Evolutionary conservation across 2,888 invertebrate species (phyloP).

Genomic region (Acleris laterana): DNA sequence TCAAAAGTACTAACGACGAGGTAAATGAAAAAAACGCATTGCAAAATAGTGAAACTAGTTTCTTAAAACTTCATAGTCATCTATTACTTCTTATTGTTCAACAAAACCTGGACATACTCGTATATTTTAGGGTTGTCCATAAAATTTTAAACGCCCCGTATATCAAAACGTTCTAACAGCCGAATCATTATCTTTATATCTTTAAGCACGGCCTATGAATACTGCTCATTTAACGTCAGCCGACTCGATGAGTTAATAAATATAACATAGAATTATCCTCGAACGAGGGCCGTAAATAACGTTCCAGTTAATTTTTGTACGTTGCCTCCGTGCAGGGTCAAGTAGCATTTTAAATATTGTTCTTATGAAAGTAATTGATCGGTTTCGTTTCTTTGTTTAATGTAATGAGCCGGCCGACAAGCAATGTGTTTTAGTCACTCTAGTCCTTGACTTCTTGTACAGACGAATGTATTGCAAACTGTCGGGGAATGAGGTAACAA

Average conservation of each 20-base stretch:
- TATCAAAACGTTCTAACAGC: too few relatives aligned
- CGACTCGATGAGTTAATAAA: slow-evolving; percentile 66
- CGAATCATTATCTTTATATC: too few relatives aligned
- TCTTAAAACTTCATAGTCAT: too few relatives aligned
- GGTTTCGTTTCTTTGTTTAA: slow-evolving; percentile 64
- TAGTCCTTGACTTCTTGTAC: slow-evolving; percentile 49
- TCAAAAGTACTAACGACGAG: too few relatives aligned
- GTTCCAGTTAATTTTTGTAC: slow-evolving; percentile 68
- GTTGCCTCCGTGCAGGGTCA: slow-evolving; percentile 65
- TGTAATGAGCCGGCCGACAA: slow-evolving; percentile 53
- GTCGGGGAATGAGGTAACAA: slow-evolving; percentile 6
- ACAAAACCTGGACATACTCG: too few relatives aligned
- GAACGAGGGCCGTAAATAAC: slow-evolving; percentile 64
- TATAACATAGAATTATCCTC: slow-evolving; percentile 66
- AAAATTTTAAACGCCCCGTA: too few relatives aligned
- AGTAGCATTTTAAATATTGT: slow-evolving; percentile 65
- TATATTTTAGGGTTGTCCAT: too few relatives aligned
- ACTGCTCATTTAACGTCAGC: slow-evolving; percentile 53
- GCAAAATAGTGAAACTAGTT: too few relatives aligned
- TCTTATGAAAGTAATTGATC: slow-evolving; percentile 67
- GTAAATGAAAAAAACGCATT: too few relatives aligned
- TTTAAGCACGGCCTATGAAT: slow-evolving; percentile 50
- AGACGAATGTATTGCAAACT: slow-evolving; percentile 27
- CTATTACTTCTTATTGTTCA: too few relatives aligned
- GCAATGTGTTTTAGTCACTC: slow-evolving; percentile 50